Percentiles rank a stretch among this genome's conserved stretches.
These are phyloP conservation scores for Berghia stephanieae DNA, from an alignment of 1,140 invertebrate species.

Conservation along the genomic window DNA sequence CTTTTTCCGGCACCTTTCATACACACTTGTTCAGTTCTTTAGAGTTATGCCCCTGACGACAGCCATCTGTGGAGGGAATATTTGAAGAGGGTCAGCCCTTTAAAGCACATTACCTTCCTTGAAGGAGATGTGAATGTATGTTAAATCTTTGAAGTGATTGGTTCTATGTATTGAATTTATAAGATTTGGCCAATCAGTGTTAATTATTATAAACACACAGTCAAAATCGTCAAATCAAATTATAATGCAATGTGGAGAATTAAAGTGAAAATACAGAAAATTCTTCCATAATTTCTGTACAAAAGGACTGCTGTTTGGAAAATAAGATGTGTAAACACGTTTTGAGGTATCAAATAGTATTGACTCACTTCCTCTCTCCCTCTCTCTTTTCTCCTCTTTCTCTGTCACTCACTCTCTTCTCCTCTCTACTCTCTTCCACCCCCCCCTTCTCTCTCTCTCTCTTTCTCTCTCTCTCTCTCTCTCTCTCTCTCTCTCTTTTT, in stretches of 20 bases:
- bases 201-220: not conserved
- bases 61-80: too few relatives aligned
- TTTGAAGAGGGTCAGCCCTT: too few relatives aligned
- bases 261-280: not conserved
- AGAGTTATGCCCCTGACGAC: too few relatives aligned
- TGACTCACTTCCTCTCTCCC: not conserved
- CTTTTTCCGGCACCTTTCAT: too few relatives aligned
- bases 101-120: too few relatives aligned
- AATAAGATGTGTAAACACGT: not conserved
- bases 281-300: not conserved
- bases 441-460: too few relatives aligned
- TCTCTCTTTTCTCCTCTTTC: constrained; percentile 6
- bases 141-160: too few relatives aligned
- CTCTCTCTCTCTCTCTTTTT: not conserved
- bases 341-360: not conserved
- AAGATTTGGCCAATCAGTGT: not conserved
- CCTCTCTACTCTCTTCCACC: not conserved
- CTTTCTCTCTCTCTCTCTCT: not conserved
- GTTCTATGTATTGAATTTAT: too few relatives aligned
- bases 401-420: not conserved
- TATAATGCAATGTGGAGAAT: not conserved
- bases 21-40: too few relatives aligned
- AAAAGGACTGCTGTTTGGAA: not conserved
- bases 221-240: not conserved
- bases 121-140: too few relatives aligned